These are phyloP conservation scores for Eolophus roseicapilla DNA, from an alignment of 2,113 vertebrate genomes.

Conservation along the genomic window DNA sequence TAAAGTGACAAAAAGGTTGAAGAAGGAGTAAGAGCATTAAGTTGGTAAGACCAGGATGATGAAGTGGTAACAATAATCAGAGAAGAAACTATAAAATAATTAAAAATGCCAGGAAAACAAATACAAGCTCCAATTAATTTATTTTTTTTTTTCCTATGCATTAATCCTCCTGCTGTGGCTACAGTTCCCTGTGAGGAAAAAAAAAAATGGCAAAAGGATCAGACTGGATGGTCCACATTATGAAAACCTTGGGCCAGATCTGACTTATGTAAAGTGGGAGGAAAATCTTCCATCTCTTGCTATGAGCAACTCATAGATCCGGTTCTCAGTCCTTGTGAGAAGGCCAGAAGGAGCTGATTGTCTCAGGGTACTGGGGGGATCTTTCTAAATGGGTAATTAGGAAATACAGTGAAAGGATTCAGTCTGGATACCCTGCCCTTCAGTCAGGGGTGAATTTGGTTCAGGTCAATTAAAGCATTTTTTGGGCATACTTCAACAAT, in stretches of 20 bases:
- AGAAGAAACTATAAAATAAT: not conserved
- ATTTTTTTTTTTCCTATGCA: not conserved
- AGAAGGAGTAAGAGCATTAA: not conserved
- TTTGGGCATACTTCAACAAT: not conserved
- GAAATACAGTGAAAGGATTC: not conserved
- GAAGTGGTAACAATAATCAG: not conserved
- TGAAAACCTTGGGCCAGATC: not conserved
- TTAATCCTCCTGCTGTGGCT: not conserved
- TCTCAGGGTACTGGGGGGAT: not conserved
- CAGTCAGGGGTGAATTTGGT: rapidly evolving
- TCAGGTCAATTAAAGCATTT: not conserved
- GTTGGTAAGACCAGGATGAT: not conserved
- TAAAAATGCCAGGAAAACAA: not conserved
- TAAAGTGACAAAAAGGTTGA: not conserved
- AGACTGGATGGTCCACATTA: not conserved
- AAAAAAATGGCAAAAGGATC: not conserved
- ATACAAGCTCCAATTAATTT: not conserved
- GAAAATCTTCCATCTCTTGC: not conserved
- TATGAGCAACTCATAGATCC: not conserved
- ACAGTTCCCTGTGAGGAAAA: not conserved
- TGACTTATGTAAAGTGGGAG: not conserved
- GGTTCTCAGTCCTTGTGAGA: not conserved
- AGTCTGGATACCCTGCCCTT: not conserved
- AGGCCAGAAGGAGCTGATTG: not conserved
- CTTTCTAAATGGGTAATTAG: not conserved